These are phyloP conservation scores for Dipodomys merriami DNA, from an alignment of 2,113 vertebrate genomes.

Conservation along the genomic window DNA sequence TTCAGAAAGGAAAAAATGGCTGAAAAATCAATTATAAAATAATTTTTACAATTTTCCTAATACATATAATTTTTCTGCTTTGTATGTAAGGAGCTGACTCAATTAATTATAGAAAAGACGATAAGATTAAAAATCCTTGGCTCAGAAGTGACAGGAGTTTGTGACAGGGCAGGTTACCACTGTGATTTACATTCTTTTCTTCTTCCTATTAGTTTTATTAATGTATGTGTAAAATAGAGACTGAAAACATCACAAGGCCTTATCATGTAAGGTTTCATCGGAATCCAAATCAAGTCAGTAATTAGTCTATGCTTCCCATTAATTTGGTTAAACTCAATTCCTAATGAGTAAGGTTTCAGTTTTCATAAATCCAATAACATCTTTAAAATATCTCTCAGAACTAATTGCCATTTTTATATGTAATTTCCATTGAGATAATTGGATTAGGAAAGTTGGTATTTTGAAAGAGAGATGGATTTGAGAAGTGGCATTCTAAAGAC, in stretches of 20 bases:
- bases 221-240: slow-evolving; percentile 5
- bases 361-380: slow-evolving; percentile 34
- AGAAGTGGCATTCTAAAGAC: slow-evolving; percentile 2
- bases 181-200: neutral
- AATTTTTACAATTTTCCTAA: too few species aligned
- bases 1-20: too few species aligned
- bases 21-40: too few species aligned
- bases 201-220: neutral
- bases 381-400: neutral
- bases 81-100: too few species aligned
- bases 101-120: too few species aligned
- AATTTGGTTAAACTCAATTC: slow-evolving; percentile 35
- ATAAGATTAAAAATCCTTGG: neutral
- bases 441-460: neutral
- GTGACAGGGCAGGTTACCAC: neutral
- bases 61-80: too few species aligned
- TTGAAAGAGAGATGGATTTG: slow-evolving; percentile 33
- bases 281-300: slow-evolving; percentile 49
- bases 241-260: neutral
- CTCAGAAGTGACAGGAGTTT: neutral
- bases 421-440: slow-evolving; percentile 60
- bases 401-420: slow-evolving; percentile 62
- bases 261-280: neutral
- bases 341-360: neutral
- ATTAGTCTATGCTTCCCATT: slow-evolving; percentile 3